Evolutionary conservation across 2,113 vertebrate genomes (phyloP).

Genomic region (Phycodurus eques): DNA sequence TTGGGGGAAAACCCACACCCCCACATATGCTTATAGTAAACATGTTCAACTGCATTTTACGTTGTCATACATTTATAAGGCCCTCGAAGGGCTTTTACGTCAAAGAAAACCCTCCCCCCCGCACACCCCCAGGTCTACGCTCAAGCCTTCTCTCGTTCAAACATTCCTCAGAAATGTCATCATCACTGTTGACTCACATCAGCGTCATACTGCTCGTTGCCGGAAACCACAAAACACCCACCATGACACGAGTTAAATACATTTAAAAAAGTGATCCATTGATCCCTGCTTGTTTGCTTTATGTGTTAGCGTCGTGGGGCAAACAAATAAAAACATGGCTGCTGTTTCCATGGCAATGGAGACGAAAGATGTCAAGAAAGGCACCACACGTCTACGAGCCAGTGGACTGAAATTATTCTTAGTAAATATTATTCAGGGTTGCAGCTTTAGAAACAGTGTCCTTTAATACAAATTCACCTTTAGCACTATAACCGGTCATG

Average conservation of each 20-base stretch:
- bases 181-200: conserved; percentile 12
- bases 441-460: not conserved
- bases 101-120: too few species aligned
- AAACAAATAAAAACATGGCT: not conserved
- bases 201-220: not conserved
- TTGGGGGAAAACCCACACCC: too few species aligned
- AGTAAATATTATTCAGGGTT: not conserved
- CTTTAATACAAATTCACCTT: not conserved
- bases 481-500: not conserved
- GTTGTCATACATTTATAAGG: not conserved
- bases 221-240: not conserved
- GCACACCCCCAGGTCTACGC: not conserved
- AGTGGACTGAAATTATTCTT: not conserved
- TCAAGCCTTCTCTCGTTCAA: conserved; percentile 21
- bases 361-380: not conserved
- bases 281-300: not conserved
- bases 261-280: not conserved
- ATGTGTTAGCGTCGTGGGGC: not conserved
- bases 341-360: not conserved
- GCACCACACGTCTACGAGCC: not conserved
- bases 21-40: too few species aligned
- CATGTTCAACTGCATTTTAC: too few species aligned
- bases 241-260: not conserved
- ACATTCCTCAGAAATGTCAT: conserved; percentile 46
- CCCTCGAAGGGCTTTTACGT: not conserved